These are phyloP conservation scores for Natator depressus DNA, from an alignment of 2,113 vertebrate genomes.

Conservation along the genomic window DNA sequence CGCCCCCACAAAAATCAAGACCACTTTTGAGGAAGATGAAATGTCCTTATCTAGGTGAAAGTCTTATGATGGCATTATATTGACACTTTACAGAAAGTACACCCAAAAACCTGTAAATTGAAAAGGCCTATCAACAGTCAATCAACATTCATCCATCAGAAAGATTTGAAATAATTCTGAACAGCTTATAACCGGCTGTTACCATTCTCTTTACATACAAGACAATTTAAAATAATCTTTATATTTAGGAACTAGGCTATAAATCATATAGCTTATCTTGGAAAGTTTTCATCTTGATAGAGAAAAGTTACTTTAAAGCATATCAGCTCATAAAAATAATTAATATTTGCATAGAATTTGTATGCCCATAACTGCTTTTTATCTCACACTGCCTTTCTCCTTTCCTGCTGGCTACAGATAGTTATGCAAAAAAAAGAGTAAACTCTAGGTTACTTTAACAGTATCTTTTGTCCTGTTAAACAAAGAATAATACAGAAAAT, in stretches of 20 bases:
- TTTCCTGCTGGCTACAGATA: background rate
- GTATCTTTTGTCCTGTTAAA: background rate
- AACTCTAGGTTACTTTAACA: background rate
- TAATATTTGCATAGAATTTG: background rate
- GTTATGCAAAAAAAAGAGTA: background rate
- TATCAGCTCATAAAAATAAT: background rate
- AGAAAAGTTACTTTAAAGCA: background rate
- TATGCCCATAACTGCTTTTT: background rate
- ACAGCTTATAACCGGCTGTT: background rate
- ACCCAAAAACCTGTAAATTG: background rate
- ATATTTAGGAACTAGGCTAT: background rate
- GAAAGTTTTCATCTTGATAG: background rate
- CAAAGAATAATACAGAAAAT: background rate
- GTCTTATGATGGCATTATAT: background rate
- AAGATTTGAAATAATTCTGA: background rate
- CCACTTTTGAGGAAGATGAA: background rate
- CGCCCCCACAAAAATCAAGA: too few relatives aligned
- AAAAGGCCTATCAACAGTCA: background rate
- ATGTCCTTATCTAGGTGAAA: background rate
- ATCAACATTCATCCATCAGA: background rate
- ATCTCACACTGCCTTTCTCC: background rate
- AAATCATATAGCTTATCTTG: background rate
- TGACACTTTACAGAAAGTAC: background rate
- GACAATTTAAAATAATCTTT: background rate
- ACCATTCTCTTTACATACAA: background rate